Evolutionary conservation across 1,140 invertebrate species (phyloP).

Genomic region (Aphelinus certus): DNA sequence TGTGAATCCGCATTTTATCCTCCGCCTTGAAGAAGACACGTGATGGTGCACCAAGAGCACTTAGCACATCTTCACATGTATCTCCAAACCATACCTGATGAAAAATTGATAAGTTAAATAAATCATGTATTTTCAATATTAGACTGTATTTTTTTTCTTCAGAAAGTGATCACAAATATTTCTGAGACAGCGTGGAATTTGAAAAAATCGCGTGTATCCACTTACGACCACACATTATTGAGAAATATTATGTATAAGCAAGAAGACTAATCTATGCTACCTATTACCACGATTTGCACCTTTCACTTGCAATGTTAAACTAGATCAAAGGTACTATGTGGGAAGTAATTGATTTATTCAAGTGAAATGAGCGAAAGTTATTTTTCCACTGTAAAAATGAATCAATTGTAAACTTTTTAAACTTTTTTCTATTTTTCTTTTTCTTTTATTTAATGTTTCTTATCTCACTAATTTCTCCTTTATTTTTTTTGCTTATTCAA

Average conservation of each 20-base stretch:
- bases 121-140: too few species aligned
- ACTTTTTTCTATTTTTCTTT: too few species aligned
- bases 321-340: constrained; percentile 3
- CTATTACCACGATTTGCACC: constrained; percentile 6
- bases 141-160: too few species aligned
- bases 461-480: too few species aligned
- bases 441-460: too few species aligned
- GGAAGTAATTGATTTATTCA: background rate
- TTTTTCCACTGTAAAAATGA: too few species aligned
- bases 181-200: too few species aligned
- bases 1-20: constrained; percentile 98
- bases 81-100: constrained; percentile 79
- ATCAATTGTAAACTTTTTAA: too few species aligned
- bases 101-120: constrained; percentile 37
- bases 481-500: too few species aligned
- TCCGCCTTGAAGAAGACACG: constrained; percentile 94
- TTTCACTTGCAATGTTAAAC: constrained; percentile 22
- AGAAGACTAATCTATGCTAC: constrained; percentile 1
- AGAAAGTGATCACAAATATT: too few species aligned
- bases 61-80: constrained; percentile 85
- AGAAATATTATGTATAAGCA: constrained; percentile 5
- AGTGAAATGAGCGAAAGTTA: too few species aligned
- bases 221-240: background rate
- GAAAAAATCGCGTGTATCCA: too few species aligned
- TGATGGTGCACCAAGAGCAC: constrained; percentile 79